phyloP scores from a whole-genome alignment of 2,888 invertebrate species.

The Pterostichus niger region DNA sequence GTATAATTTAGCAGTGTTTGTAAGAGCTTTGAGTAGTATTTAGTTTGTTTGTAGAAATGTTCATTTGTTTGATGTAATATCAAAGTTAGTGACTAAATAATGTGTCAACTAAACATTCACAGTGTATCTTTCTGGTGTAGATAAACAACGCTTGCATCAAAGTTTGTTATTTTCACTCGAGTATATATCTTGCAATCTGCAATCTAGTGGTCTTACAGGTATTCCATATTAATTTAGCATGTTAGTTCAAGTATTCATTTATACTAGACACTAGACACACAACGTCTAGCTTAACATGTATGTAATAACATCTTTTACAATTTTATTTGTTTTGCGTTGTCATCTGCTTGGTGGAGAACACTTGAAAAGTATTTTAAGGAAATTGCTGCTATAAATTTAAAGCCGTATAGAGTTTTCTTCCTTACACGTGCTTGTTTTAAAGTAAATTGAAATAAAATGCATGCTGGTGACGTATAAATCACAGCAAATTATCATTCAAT shows the following conservation, averaged over 20 bases:
- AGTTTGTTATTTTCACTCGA: background rate
- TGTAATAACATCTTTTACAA: slow-evolving; percentile 60
- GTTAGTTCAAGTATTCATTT: slow-evolving; percentile 47
- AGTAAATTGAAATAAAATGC: slow-evolving; percentile 56
- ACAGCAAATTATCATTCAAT: slow-evolving; percentile 50
- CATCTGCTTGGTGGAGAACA: slow-evolving; percentile 58
- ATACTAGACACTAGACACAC: too few relatives aligned
- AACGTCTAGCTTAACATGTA: slow-evolving; percentile 13
- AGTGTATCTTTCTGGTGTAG: background rate
- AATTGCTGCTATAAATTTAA: slow-evolving; percentile 64
- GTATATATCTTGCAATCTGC: background rate
- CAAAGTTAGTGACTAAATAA: background rate
- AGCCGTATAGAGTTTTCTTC: slow-evolving; percentile 43
- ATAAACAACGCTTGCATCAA: background rate
- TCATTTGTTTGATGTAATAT: background rate
- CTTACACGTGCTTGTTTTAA: slow-evolving; percentile 48
- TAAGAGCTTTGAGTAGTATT: too few relatives aligned
- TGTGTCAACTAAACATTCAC: background rate
- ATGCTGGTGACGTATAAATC: slow-evolving; percentile 26
- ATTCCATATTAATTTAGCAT: slow-evolving; percentile 35
- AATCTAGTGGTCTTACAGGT: background rate
- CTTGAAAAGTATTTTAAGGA: slow-evolving; percentile 65
- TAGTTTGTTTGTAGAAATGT: background rate
- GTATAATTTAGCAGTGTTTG: too few relatives aligned
- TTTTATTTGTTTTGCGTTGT: slow-evolving; percentile 59